Percentiles rank a stretch among this genome's conserved stretches.
Conservation (phyloP, 2,113 vertebrate species). For the Cathartes aura region DNA sequence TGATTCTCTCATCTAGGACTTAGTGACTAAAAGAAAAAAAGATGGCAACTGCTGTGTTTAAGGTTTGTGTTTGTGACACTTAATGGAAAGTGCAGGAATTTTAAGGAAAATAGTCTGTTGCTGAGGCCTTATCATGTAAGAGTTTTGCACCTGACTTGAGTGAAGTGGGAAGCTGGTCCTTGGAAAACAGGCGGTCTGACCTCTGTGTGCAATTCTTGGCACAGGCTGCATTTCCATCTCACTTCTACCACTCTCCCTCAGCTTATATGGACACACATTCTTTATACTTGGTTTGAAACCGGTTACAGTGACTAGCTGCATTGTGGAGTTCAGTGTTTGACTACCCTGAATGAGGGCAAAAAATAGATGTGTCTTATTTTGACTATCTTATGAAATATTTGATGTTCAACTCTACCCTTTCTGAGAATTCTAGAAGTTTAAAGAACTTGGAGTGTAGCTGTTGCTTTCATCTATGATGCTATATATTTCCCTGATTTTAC, state of each 20-base stretch:
- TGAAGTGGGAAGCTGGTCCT: neutral
- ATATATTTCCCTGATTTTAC: neutral
- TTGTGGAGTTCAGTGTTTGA: neutral
- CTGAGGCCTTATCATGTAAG: neutral
- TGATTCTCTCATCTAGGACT: neutral
- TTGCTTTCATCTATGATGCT: neutral
- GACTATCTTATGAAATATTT: neutral
- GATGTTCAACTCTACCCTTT: neutral
- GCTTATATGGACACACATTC: neutral
- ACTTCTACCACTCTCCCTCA: fast-evolving
- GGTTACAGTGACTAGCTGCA: neutral
- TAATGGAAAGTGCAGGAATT: neutral
- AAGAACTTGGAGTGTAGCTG: neutral
- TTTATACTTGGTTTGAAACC: neutral
- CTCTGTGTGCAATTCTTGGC: neutral
- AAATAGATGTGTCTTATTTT: fast-evolving
- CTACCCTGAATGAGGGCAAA: neutral
- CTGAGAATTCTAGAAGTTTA: neutral
- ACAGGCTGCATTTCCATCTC: neutral
- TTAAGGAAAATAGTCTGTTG: neutral
- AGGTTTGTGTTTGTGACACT: neutral
- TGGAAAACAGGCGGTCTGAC: neutral
- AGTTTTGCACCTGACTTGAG: neutral
- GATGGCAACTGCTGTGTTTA: neutral
- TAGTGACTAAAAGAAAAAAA: neutral